These are phyloP conservation scores for Harpagifer antarcticus DNA, from an alignment of 2,797 vertebrate species.

Conservation along the genomic window DNA sequence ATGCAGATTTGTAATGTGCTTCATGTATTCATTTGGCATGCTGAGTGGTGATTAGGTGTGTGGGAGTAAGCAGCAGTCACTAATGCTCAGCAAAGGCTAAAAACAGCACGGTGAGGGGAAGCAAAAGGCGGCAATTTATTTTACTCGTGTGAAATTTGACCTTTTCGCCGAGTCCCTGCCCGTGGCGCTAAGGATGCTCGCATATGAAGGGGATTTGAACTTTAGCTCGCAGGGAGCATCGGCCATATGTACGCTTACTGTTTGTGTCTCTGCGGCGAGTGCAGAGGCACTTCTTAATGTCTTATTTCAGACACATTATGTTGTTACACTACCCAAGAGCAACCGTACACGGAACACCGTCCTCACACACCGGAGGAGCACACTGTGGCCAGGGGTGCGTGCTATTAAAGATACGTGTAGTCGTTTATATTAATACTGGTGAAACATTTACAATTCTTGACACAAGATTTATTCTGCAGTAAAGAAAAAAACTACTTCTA, in stretches of 20 bases:
- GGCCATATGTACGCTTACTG: conserved; percentile 67
- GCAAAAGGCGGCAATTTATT: conserved; percentile 16
- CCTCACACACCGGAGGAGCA: neutral
- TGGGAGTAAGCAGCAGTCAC: conserved; percentile 50
- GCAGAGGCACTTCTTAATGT: conserved; percentile 2
- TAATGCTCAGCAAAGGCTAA: conserved; percentile 29
- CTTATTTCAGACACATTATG: conserved; percentile 38
- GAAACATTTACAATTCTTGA: too few species aligned
- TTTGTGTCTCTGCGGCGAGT: conserved; percentile 44
- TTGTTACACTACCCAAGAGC: neutral
- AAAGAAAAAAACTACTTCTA: too few species aligned
- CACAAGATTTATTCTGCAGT: too few species aligned
- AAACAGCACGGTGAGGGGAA: conserved; percentile 21
- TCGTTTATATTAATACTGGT: too few species aligned
- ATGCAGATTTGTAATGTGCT: conserved; percentile 69
- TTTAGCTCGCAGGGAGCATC: conserved; percentile 45
- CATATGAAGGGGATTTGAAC: conserved; percentile 54
- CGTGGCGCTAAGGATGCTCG: conserved; percentile 38
- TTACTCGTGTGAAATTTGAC: conserved; percentile 55
- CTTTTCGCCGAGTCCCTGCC: conserved; percentile 58
- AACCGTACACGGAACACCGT: neutral
- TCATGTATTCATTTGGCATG: conserved; percentile 62
- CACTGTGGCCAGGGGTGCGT: too few species aligned
- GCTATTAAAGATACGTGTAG: too few species aligned
- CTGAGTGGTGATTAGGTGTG: conserved; percentile 65